Conservation (phyloP, 2,888 invertebrate genomes). For the Caenorhabditis sp. region DNA sequence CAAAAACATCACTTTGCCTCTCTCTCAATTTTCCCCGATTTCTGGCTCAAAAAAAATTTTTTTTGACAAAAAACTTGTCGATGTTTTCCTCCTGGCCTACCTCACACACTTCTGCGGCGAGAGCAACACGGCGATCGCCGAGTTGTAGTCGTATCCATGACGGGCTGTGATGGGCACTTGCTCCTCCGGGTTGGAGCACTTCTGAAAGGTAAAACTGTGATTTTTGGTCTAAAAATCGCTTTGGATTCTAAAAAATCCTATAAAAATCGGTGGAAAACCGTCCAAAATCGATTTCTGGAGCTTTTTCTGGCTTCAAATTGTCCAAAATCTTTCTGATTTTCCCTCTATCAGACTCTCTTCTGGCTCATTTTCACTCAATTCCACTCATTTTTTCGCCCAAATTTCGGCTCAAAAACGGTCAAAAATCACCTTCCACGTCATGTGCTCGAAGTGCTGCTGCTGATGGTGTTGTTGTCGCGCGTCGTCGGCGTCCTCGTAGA, state of each 20-base stretch:
- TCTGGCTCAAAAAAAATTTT: neutral
- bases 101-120: slow-evolving; percentile 46
- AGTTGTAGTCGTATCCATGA: slow-evolving; percentile 52
- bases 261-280: neutral
- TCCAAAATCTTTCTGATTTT: neutral
- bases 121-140: slow-evolving; percentile 48
- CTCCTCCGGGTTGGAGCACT: slow-evolving; percentile 45
- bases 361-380: too few species aligned
- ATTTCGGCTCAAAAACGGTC: too few species aligned
- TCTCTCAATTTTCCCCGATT: neutral
- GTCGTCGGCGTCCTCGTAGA: slow-evolving; percentile 47
- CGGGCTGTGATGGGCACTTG: slow-evolving; percentile 57
- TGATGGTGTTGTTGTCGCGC: slow-evolving; percentile 1
- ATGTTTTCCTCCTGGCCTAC: slow-evolving; percentile 23
- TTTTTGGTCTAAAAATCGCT: neutral
- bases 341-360: neutral
- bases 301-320: too few species aligned
- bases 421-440: slow-evolving; percentile 60
- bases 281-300: neutral
- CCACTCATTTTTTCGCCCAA: neutral
- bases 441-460: slow-evolving; percentile 19
- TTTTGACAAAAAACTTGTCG: neutral
- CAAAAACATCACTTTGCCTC: neutral
- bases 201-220: slow-evolving; percentile 34
- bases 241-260: neutral